phyloP scores from a whole-genome alignment of 2,797 vertebrate species.

The Carcharodon carcharias region DNA sequence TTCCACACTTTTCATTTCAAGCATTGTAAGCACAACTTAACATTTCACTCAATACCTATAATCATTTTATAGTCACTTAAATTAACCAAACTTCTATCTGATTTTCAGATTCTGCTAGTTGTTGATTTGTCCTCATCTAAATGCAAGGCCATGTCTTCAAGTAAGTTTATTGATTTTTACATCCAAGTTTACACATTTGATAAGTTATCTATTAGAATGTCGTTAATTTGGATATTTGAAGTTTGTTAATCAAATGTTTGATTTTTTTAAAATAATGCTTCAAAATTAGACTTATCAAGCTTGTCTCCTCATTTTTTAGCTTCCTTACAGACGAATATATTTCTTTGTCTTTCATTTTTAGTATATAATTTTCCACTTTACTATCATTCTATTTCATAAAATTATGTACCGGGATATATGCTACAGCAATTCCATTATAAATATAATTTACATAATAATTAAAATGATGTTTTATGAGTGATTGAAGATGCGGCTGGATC shows the following conservation, averaged over 20 bases:
- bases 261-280: slow-evolving; percentile 41
- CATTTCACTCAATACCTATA: not conserved
- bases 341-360: not conserved
- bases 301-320: slow-evolving; percentile 33
- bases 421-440: not conserved
- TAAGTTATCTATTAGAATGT: slow-evolving; percentile 69
- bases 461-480: not conserved
- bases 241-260: slow-evolving; percentile 73
- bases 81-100: not conserved
- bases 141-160: not conserved
- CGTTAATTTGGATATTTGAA: slow-evolving; percentile 75
- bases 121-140: not conserved
- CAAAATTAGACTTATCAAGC: slow-evolving; percentile 39
- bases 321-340: not conserved
- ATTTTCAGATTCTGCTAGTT: not conserved
- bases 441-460: not conserved
- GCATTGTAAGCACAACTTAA: not conserved
- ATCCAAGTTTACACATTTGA: slow-evolving; percentile 60
- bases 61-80: not conserved
- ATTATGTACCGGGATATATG: not conserved
- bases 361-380: not conserved
- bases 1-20: not conserved
- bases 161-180: slow-evolving; percentile 59
- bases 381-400: not conserved
- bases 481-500: not conserved